These are phyloP conservation scores for Gorsachius goisagi DNA, from an alignment of 2,113 vertebrate genomes.

Conservation along the genomic window DNA sequence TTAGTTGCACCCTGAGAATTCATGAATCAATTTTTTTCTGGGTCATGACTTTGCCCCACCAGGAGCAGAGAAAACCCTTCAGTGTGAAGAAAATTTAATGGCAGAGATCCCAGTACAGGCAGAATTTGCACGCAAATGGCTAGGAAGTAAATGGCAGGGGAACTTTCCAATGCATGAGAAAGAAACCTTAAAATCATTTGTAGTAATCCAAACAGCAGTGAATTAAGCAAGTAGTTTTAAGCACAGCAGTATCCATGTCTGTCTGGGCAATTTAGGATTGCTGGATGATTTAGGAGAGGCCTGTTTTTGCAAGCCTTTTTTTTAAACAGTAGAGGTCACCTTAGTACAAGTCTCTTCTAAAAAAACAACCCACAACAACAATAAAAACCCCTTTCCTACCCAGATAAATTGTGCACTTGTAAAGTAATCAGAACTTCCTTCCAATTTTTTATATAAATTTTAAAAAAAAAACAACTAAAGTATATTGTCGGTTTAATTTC, in stretches of 20 bases:
- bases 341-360: conserved; percentile 74
- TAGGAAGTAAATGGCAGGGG: conserved; percentile 73
- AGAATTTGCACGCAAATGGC: conserved; percentile 73
- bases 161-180: conserved; percentile 71
- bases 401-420: conserved; percentile 57
- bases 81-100: conserved; percentile 79
- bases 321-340: conserved; percentile 80
- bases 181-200: conserved; percentile 67
- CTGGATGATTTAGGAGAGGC: conserved; percentile 63
- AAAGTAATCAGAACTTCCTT: conserved; percentile 51
- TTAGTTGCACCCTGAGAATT: conserved; percentile 79
- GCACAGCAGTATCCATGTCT: conserved; percentile 62
- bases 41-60: conserved; percentile 79
- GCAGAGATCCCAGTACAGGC: conserved; percentile 74
- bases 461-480: neutral
- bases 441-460: conserved; percentile 54
- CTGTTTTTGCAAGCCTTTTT: conserved; percentile 74
- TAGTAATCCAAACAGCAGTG: conserved; percentile 66
- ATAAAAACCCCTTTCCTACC: conserved; percentile 38
- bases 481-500: conserved; percentile 8
- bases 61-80: conserved; percentile 79
- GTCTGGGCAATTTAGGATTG: conserved; percentile 67
- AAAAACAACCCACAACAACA: conserved; percentile 24
- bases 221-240: conserved; percentile 73
- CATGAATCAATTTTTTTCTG: conserved; percentile 86